Base-by-base conservation (phyloP, 2,113 vertebrate genomes). In the Ellobius talpinus region DNA sequence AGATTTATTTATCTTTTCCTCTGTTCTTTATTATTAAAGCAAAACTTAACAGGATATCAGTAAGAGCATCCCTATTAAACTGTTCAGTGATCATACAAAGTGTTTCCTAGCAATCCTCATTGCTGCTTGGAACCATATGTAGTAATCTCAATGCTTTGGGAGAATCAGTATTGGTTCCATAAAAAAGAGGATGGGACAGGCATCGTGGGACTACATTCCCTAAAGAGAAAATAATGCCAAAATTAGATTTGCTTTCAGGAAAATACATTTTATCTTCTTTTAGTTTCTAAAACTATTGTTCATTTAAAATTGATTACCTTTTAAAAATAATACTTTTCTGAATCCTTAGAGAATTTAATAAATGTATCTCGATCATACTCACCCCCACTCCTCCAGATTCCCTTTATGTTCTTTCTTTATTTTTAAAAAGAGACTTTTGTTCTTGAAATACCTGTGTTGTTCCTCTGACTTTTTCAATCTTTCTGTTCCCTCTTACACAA, bases 221-320 rank as follows among this genome's bases (percentile, higher is more conserved):
- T 92, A 61, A 74, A 36, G 9, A 65, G 7, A 70, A 90, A 96
- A 63, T 81, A 84, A 94, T 78, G 58, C 55, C 13, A 89, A 91
- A 95, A 52, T 70, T 45, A 72, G 42, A 92, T 89, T 79, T 81
- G 82, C n/a, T 66, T 84, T 90, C 63, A 84, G 52, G 70, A 90
- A 87, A 65, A 55, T 42, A 36, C 52, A 23, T 42, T 42, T 87
- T 72, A 16, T 61, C 50, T 81, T 90, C n/a, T 87, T 96, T 94
- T 72, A 76, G 31, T 72, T 96, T 77, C n/a, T 82, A 45, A 87
- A 84, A 90, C 87, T 33, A 65, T 42, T 86, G 36, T 10, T 92
- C 50, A 61, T 72, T 89, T 87, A 47, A 47, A 68, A 58, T 70
- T 7, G 50, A 10, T 70, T 19, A 81, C 39, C 61, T 52, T 29